Conservation (phyloP, 2,888 invertebrate species). For the Drosophila cognata region DNA sequence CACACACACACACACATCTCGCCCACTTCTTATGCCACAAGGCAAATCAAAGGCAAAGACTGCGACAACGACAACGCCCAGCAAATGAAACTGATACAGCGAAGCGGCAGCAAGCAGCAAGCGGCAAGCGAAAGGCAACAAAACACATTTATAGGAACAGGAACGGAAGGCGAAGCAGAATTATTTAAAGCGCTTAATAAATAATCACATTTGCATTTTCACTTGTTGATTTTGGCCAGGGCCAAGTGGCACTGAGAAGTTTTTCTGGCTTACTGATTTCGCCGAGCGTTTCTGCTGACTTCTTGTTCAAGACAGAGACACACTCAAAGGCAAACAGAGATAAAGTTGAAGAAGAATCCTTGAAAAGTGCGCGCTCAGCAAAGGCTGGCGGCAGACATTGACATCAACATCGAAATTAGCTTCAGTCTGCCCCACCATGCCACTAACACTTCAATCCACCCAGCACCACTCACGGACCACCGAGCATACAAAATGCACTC, state of each 20-base stretch:
- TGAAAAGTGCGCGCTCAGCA: conserved; percentile 59
- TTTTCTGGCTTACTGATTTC: conserved; percentile 21
- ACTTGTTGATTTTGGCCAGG: conserved; percentile 76
- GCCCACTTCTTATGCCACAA: conserved; percentile 1
- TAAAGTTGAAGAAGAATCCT: conserved; percentile 19
- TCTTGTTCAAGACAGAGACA: conserved; percentile 25
- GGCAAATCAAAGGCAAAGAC: conserved; percentile 45
- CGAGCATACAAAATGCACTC: conserved; percentile 44
- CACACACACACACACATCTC: not conserved
- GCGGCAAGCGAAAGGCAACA: conserved; percentile 4
- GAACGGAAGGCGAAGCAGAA: conserved; percentile 29
- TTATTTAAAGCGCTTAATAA: conserved; percentile 78
- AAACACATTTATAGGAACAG: conserved; percentile 23
- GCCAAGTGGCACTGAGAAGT: conserved; percentile 30
- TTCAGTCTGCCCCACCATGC: conserved; percentile 6
- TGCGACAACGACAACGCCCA: conserved; percentile 4
- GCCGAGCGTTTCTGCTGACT: conserved; percentile 51
- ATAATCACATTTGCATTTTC: conserved; percentile 81
- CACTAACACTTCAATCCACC: too few relatives aligned
- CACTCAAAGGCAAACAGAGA: conserved; percentile 4
- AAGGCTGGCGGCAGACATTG: conserved; percentile 39
- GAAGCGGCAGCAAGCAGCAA: not conserved
- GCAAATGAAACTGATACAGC: conserved; percentile 1
- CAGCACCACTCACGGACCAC: not conserved
- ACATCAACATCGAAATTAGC: conserved; percentile 60